Percentiles rank a stretch among this genome's conserved stretches.
These are phyloP conservation scores for Falco columbarius DNA, from an alignment of 2,797 vertebrate species.

Conservation along the genomic window DNA sequence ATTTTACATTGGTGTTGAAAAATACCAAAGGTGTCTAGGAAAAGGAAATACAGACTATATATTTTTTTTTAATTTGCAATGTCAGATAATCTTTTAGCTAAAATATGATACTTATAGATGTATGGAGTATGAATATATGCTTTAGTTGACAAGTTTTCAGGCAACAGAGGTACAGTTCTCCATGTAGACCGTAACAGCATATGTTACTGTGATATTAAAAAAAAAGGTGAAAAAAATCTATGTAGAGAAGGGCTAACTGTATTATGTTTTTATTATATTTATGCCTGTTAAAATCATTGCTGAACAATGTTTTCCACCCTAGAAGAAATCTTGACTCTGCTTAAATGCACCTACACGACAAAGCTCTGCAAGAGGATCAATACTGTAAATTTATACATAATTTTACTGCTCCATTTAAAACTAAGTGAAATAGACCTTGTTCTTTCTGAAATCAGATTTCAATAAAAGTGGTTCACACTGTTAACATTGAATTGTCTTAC, in stretches of 20 bases:
- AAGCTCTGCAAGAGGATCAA: background rate
- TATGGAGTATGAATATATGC: background rate
- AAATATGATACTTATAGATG: fast-evolving
- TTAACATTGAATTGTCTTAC: background rate
- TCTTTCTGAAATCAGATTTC: background rate
- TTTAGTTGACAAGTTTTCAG: background rate
- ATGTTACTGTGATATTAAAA: background rate
- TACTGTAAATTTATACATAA: background rate
- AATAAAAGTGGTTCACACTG: background rate
- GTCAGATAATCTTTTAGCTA: background rate
- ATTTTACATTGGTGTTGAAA: background rate
- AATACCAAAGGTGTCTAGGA: fast-evolving
- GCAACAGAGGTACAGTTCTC: background rate
- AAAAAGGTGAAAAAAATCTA: background rate
- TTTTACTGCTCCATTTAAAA: background rate
- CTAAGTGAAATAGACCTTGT: background rate
- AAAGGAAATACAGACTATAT: background rate
- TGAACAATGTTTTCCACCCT: background rate
- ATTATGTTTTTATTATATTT: background rate
- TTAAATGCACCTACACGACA: background rate
- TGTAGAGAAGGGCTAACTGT: fast-evolving
- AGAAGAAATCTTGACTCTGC: background rate
- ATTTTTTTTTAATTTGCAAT: fast-evolving
- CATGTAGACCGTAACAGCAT: background rate
- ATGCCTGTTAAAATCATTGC: background rate